Percentiles rank a stretch among this genome's conserved stretches.
phyloP scores from a whole-genome alignment of 2,113 vertebrate genomes.

The Mesitornis unicolor region DNA sequence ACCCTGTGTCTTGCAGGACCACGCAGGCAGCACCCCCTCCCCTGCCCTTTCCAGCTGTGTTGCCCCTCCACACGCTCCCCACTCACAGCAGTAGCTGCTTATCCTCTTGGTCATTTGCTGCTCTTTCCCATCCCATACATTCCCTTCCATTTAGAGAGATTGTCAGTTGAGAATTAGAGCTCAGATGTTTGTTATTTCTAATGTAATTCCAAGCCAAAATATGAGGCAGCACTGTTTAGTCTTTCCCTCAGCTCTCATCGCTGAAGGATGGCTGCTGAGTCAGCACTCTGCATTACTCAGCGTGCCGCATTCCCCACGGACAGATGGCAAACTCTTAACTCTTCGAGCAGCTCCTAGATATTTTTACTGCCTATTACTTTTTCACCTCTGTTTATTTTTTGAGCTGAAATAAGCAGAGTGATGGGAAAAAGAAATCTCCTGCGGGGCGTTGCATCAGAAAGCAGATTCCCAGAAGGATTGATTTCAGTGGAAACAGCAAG shows the following conservation, averaged over 20 bases:
- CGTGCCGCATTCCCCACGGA: background rate
- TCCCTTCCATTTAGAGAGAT: slow-evolving; percentile 45
- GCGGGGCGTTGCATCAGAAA: background rate
- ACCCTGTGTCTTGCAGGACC: background rate
- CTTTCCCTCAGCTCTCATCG: background rate
- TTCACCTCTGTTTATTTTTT: background rate
- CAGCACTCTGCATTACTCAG: background rate
- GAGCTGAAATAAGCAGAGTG: background rate
- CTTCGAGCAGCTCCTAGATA: slow-evolving; percentile 8
- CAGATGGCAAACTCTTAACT: slow-evolving; percentile 14
- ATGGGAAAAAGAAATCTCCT: slow-evolving; percentile 35
- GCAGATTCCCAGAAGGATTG: slow-evolving; percentile 13
- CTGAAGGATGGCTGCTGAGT: slow-evolving; percentile 1
- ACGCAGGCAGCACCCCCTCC: background rate
- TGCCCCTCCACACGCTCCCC: background rate
- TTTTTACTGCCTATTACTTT: slow-evolving; percentile 13
- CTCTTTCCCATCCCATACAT: slow-evolving; percentile 16
- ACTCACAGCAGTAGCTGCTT: background rate
- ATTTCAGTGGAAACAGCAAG: slow-evolving; percentile 17
- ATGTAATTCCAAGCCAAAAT: background rate
- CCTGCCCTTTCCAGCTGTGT: background rate
- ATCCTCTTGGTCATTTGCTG: background rate
- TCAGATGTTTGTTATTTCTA: slow-evolving; percentile 47
- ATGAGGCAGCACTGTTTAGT: slow-evolving; percentile 8
- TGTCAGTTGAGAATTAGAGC: background rate